Base-by-base conservation (phyloP, 2,113 vertebrate genomes). In the Speoplatyrhinus poulsoni region DNA sequence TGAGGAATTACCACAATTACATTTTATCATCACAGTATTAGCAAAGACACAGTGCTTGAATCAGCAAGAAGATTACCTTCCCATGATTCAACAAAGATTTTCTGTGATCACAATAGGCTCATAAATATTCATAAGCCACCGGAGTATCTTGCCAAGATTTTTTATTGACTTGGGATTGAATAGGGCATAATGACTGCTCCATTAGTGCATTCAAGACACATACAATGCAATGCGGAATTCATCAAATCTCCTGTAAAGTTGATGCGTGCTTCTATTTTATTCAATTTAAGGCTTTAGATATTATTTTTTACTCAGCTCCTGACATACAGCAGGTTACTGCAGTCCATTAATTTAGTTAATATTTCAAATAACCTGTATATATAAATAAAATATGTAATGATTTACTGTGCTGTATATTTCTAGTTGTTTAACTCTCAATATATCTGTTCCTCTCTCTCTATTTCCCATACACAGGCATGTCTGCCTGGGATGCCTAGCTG, bases 401-500 rank as follows among this genome's bases (percentile, higher is more conserved):
- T 26, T 26, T 26, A 26, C 26, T 26, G 26, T 26, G 26, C 26
- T 41, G 7, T 41, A 41, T 41, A 41, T 41, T 41, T 5, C 6
- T 41, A 41, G 1, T 41, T 3, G n/a, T 16, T 67, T 52, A 26
- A 26, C 26, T 26, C 26, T 26, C 2, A 26, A 26, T 26, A 3
- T 26, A 26, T 26, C 26, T 26, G 26, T 26, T 26, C 26, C 26
- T 26, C 26, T 26, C 26, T 26, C 6, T 0, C 1, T 62, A 15
- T 79, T 52, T 76, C 17, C 65, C 75, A 87, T 83, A 62, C 78
- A 92, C 81, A 99, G 98, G 95, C 97, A 80, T 99, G 98, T 82
- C 94, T 99, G 75, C 98, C 98, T 46, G 95, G 98, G 70, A 98
- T 99, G 96, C 95, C 98, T 0, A 99, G 98, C 87, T 99, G 98